Percentiles rank a stretch among this genome's conserved stretches.
phyloP scores from a whole-genome alignment of 2,888 invertebrate species.

The Euclidia mi region DNA sequence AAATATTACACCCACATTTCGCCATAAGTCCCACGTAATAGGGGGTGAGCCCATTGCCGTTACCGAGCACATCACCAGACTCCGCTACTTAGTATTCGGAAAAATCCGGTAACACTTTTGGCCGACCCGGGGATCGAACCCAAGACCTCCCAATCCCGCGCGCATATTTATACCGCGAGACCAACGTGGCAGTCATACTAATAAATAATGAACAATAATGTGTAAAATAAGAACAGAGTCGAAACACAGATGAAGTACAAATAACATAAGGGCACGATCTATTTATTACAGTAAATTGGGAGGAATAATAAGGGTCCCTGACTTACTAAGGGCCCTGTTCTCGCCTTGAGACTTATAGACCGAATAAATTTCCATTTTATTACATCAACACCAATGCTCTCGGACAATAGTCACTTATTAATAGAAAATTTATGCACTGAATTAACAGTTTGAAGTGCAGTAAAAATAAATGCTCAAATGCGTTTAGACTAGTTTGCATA shows the following conservation, averaged over 20 bases:
- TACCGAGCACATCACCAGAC: no score
- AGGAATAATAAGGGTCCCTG: constrained; percentile 73
- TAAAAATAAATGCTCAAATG: neutral
- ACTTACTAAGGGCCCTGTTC: constrained; percentile 72
- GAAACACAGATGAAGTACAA: constrained; percentile 50
- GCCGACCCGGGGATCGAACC: no score
- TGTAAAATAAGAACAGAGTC: constrained; percentile 3
- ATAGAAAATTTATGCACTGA: constrained; percentile 73
- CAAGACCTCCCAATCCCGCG: no score
- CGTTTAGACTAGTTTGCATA: no score
- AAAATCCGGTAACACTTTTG: no score
- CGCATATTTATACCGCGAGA: no score
- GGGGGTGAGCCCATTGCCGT: no score
- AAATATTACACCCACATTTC: no score
- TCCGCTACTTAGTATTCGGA: no score
- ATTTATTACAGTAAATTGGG: constrained; percentile 75
- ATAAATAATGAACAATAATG: neutral
- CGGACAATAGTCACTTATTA: constrained; percentile 62
- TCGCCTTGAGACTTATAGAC: constrained; percentile 69
- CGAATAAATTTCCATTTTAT: constrained; percentile 78
- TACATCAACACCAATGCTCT: constrained; percentile 52
- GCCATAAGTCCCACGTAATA: no score
- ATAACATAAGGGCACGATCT: constrained; percentile 54
- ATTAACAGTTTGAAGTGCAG: constrained; percentile 47
- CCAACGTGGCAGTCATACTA: no score